Percentiles rank a stretch among this genome's conserved stretches.
These are phyloP conservation scores for Eubasilissa regina DNA, from an alignment of 1,140 invertebrate genomes.

Conservation along the genomic window DNA sequence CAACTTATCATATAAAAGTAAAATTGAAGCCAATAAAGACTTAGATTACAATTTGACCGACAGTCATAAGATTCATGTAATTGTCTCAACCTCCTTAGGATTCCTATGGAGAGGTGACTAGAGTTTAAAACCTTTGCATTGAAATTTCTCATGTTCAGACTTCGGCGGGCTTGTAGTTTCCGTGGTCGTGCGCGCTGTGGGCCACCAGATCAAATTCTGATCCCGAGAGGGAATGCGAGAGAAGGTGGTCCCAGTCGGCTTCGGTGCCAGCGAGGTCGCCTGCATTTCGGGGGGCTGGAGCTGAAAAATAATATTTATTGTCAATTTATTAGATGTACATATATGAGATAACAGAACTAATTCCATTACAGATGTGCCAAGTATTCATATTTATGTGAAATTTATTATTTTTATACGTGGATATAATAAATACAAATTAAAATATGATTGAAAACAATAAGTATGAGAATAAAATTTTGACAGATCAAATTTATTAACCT, in stretches of 20 bases:
- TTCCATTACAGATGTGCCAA: too few species aligned
- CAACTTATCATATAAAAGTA: not conserved
- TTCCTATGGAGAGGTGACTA: not conserved
- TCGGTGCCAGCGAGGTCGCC: conserved; percentile 62
- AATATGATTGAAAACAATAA: too few species aligned
- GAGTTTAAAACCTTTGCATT: not conserved
- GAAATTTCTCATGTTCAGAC: conserved; percentile 15
- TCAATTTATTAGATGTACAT: too few species aligned
- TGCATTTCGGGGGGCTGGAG: conserved; percentile 59
- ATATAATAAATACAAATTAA: too few species aligned
- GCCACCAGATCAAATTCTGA: conserved; percentile 77
- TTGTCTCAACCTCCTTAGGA: not conserved
- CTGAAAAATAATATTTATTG: conserved; percentile 43
- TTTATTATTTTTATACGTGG: too few species aligned
- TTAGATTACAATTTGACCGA: too few species aligned
- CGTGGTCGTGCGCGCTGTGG: conserved; percentile 64
- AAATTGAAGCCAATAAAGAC: too few species aligned
- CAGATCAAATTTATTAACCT: too few species aligned
- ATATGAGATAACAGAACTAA: too few species aligned
- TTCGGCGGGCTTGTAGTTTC: conserved; percentile 29
- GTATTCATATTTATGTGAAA: too few species aligned
- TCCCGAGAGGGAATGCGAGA: conserved; percentile 71
- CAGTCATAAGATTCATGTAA: not conserved
- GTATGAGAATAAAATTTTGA: too few species aligned
- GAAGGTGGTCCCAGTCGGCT: conserved; percentile 72